Conservation (phyloP, 2,797 vertebrate genomes). For the Hapalemur alaotrensis region DNA sequence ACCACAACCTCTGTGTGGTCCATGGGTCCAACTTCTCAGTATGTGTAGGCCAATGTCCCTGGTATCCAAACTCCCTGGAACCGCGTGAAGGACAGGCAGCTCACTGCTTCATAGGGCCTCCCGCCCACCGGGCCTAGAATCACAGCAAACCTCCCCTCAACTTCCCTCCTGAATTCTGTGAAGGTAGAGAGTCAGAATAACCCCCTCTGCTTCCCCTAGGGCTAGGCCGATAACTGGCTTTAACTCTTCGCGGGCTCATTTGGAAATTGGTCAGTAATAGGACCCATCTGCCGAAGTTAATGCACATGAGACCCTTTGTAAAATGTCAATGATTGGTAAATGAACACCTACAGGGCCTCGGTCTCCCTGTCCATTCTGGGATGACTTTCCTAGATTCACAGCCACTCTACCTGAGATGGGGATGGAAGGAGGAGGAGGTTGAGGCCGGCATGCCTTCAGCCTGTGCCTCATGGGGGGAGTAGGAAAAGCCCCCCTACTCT, state of each 20-base stretch:
- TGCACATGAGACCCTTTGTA: background rate
- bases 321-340: background rate
- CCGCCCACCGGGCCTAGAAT: background rate
- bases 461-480: background rate
- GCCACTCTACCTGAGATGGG: background rate
- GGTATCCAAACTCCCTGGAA: background rate
- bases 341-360: background rate
- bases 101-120: background rate
- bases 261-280: background rate
- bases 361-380: background rate
- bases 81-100: background rate
- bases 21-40: background rate
- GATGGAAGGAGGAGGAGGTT: background rate
- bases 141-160: background rate
- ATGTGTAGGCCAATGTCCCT: background rate
- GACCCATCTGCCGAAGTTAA: conserved; percentile 19
- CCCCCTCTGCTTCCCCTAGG: background rate
- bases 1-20: background rate
- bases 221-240: background rate
- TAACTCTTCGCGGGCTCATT: background rate
- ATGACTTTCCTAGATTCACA: background rate
- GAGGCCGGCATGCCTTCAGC: background rate
- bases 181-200: background rate
- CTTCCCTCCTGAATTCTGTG: background rate
- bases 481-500: background rate